A percentile compares a stretch with the other conserved stretches of the same genome.
phyloP scores from a whole-genome alignment of 2,797 vertebrate species.

The Ficedula albicollis region DNA sequence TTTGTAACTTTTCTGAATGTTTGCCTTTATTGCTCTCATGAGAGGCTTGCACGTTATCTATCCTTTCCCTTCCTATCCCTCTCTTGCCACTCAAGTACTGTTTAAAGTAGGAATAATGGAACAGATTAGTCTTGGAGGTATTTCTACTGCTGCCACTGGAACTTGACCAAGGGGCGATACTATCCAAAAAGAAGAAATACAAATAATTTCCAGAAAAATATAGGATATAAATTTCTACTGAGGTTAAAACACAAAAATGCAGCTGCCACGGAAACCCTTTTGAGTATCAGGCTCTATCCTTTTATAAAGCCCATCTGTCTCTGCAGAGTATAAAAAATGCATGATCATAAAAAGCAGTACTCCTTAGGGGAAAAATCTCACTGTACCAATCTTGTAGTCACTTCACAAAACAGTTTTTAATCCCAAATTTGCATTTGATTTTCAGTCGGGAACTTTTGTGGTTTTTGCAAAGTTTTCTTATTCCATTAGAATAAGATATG shows the following conservation, averaged over 20 bases:
- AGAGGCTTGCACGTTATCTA: neutral
- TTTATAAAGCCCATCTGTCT: conserved; percentile 61
- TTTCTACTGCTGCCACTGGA: neutral
- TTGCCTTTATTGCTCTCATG: neutral
- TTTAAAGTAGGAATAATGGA: neutral
- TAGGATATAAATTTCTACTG: neutral
- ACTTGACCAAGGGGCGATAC: neutral
- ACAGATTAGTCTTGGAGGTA: neutral
- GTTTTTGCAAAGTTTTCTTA: conserved; percentile 67
- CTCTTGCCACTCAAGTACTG: neutral
- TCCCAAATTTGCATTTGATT: conserved; percentile 55
- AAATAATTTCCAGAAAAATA: neutral
- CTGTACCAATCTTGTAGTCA: conserved; percentile 13
- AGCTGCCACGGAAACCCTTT: conserved; percentile 19
- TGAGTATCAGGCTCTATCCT: conserved; percentile 8
- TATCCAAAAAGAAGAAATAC: neutral
- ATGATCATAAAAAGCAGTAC: conserved; percentile 35
- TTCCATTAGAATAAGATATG: conserved; percentile 81
- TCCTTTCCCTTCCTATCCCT: neutral
- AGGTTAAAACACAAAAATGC: neutral
- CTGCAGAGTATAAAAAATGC: conserved; percentile 15
- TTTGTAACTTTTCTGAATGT: conserved; percentile 9
- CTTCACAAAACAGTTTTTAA: conserved; percentile 52
- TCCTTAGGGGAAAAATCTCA: conserved; percentile 36
- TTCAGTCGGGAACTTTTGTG: conserved; percentile 63